These are phyloP conservation scores for Drosophila teissieri DNA, from an alignment of 1,140 invertebrate species.

Conservation along the genomic window DNA sequence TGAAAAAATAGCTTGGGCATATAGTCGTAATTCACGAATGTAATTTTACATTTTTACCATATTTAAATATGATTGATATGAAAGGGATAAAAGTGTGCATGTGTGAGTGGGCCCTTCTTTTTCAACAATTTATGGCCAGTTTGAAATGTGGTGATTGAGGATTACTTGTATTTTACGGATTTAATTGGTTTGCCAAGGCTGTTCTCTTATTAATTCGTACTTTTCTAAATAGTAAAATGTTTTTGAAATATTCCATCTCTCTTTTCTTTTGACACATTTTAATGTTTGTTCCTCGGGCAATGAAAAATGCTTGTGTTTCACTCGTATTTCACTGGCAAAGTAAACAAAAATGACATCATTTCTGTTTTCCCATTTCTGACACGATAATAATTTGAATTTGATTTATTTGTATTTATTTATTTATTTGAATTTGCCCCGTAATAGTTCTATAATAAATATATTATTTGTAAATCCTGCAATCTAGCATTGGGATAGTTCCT, in stretches of 20 bases:
- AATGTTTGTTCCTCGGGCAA: no score
- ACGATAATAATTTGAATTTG: not conserved
- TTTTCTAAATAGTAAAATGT: not conserved
- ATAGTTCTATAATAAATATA: not conserved
- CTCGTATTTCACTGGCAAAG: not conserved
- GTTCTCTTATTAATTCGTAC: no score
- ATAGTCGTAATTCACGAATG: not conserved
- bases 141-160: no score
- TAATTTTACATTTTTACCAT: not conserved
- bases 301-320: not conserved
- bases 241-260: not conserved
- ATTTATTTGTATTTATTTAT: slow-evolving; percentile 2
- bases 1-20: not conserved
- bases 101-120: no score
- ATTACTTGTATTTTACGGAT: no score
- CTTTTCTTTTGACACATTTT: no score
- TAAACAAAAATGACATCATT: not conserved
- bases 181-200: no score
- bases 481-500: not conserved
- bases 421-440: not conserved
- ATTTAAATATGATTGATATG: not conserved
- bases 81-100: no score
- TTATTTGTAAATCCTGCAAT: not conserved
- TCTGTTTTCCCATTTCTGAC: not conserved
- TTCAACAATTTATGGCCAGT: no score